Percentiles rank a stretch among this genome's conserved stretches.
Evolutionary conservation across 2,888 invertebrate species (phyloP).

Genomic region (Thyatira batis): DNA sequence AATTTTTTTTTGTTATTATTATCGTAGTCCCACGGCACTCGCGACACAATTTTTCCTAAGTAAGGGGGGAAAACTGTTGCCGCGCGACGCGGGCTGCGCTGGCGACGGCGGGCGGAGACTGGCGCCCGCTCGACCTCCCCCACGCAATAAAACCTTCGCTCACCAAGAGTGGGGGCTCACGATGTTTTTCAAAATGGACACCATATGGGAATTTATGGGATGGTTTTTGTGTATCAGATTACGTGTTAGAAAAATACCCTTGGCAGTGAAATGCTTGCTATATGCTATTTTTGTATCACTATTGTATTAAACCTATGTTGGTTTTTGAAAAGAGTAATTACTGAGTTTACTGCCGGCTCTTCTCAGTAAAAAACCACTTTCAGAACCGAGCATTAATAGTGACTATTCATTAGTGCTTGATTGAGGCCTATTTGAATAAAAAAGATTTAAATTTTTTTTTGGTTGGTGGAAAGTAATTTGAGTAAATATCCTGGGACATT

Average conservation of each 20-base stretch:
- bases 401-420: too few relatives aligned
- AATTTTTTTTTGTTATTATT: constrained; percentile 13
- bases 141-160: constrained; percentile 73
- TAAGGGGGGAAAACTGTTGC: constrained; percentile 67
- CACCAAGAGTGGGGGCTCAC: constrained; percentile 65
- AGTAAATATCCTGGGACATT: too few relatives aligned
- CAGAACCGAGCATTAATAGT: too few relatives aligned
- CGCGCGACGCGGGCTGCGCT: constrained; percentile 70
- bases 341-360: too few relatives aligned
- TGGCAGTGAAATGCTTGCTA: background rate
- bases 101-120: constrained; percentile 70
- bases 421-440: too few relatives aligned
- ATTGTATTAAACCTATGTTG: too few relatives aligned
- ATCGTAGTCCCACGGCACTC: constrained; percentile 41
- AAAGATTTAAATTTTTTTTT: too few relatives aligned
- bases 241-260: background rate
- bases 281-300: background rate
- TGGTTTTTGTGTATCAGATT: constrained; percentile 13
- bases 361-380: too few relatives aligned
- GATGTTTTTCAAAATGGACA: constrained; percentile 47
- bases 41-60: constrained; percentile 77
- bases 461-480: too few relatives aligned
- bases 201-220: constrained; percentile 26
- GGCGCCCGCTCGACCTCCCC: constrained; percentile 50
- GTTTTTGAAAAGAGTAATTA: background rate